These are phyloP conservation scores for Atherinomorus stipes DNA, from an alignment of 2,113 vertebrate genomes.

Conservation along the genomic window DNA sequence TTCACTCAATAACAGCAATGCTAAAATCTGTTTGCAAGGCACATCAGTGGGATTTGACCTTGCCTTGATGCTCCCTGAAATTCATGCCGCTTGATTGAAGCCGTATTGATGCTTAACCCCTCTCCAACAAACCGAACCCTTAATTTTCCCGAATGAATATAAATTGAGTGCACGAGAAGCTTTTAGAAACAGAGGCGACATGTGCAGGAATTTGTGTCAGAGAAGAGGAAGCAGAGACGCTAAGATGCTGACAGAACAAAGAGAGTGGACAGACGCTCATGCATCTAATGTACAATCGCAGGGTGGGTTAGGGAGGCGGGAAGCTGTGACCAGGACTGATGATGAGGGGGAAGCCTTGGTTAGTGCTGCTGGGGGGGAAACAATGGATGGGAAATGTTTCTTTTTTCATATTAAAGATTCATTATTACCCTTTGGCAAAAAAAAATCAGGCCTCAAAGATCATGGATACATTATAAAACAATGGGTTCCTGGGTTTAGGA, in stretches of 20 bases:
- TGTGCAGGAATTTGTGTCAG: constrained; percentile 37
- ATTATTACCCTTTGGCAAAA: no score
- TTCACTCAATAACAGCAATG: constrained; percentile 67
- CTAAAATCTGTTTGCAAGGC: constrained; percentile 50
- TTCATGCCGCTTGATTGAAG: constrained; percentile 58
- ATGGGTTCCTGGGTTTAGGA: no score
- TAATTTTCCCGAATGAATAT: constrained; percentile 59
- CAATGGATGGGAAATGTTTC: no score
- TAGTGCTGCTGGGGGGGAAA: no score
- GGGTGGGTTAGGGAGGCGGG: no score
- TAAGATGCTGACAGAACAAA: constrained; percentile 15
- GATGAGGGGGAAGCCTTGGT: no score
- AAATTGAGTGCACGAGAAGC: constrained; percentile 52
- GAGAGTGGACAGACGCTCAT: not conserved
- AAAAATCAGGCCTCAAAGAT: no score
- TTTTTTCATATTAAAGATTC: no score
- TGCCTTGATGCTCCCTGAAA: constrained; percentile 40
- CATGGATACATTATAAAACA: no score
- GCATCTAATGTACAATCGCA: not conserved
- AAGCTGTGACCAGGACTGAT: no score
- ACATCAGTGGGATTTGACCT: constrained; percentile 64
- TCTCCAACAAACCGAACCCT: constrained; percentile 51
- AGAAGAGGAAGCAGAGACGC: constrained; percentile 5
- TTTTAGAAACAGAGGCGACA: constrained; percentile 39
- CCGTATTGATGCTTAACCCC: constrained; percentile 57